Percentiles rank a stretch among this genome's conserved stretches.
phyloP scores from a whole-genome alignment of 1,140 invertebrate species.

The Papilio glaucus region DNA sequence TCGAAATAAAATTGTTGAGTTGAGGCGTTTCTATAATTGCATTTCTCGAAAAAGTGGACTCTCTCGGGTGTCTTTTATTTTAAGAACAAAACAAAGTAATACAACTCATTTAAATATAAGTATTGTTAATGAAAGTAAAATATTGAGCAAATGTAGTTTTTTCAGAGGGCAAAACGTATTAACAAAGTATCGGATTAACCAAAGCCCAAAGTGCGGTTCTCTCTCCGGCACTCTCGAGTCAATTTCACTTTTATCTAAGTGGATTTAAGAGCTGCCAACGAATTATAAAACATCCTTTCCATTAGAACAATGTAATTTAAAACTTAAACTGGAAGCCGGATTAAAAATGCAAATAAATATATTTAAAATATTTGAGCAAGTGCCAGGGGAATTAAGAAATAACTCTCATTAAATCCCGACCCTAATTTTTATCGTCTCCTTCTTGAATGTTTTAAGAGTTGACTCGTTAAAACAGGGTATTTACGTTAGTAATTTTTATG shows the following conservation, averaged over 20 bases:
- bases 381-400: no score
- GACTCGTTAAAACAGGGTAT: no score
- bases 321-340: not conserved
- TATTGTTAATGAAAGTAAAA: slow-evolving; percentile 14
- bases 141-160: not conserved
- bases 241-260: slow-evolving; percentile 13
- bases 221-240: not conserved
- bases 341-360: not conserved
- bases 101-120: slow-evolving; percentile 6
- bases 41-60: no score
- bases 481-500: no score
- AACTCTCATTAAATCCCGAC: no score
- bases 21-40: no score
- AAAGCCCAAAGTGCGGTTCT: not conserved
- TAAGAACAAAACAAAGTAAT: not conserved
- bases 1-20: no score
- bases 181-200: slow-evolving; percentile 12
- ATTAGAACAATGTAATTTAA: not conserved
- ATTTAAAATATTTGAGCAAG: not conserved
- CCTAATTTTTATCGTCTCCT: no score
- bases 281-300: not conserved
- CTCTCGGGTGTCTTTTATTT: no score
- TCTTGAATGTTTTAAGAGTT: no score
- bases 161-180: slow-evolving; percentile 9
- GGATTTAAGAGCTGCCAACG: not conserved